A percentile compares a stretch with the other conserved stretches of the same genome.
Evolutionary conservation across 2,113 vertebrate species (phyloP).

Genomic region (Alouatta palliata): DNA sequence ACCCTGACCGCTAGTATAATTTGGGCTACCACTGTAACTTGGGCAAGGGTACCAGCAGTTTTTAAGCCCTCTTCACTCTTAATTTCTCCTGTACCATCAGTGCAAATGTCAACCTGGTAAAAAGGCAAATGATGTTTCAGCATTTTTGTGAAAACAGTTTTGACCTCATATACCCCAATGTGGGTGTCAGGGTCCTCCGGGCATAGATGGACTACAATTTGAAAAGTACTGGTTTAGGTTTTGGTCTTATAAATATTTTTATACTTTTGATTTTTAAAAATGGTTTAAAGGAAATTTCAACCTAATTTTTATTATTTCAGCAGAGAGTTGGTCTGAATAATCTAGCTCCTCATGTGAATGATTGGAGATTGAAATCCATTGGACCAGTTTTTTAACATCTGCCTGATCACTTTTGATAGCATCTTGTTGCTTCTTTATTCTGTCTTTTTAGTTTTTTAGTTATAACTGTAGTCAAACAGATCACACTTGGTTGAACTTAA

Average conservation of each 20-base stretch:
- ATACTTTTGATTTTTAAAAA: neutral
- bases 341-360: neutral
- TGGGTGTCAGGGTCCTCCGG: neutral
- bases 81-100: neutral
- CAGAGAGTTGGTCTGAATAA: neutral
- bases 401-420: neutral
- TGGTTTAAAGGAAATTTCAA: neutral
- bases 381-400: neutral
- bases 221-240: neutral
- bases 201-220: neutral
- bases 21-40: neutral
- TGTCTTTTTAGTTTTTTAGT: neutral
- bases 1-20: neutral
- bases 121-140: neutral
- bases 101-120: neutral
- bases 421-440: neutral
- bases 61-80: accelerated
- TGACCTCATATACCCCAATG: neutral
- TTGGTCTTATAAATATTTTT: neutral
- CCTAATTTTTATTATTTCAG: neutral
- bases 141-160: neutral
- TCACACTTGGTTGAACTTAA: neutral
- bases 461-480: neutral
- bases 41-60: neutral
- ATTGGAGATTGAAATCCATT: neutral